Percentiles rank a stretch among this genome's conserved stretches.
Evolutionary conservation across 2,797 vertebrate species (phyloP).

Genomic region (Podargus strigoides): DNA sequence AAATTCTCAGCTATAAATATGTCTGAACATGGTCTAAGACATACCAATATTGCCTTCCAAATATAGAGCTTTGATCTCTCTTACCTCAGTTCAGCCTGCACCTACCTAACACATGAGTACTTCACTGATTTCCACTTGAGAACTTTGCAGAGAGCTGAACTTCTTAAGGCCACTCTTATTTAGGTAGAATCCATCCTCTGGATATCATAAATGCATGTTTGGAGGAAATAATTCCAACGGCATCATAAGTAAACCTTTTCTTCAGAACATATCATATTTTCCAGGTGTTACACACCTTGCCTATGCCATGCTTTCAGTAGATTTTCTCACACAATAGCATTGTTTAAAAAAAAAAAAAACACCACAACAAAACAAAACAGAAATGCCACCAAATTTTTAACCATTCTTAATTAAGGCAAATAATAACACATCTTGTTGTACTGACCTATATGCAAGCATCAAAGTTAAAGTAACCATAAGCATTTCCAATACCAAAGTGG

Average conservation of each 20-base stretch:
- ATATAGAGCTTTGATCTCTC: neutral
- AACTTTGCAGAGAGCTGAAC: neutral
- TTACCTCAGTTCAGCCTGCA: neutral
- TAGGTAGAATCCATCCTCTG: neutral
- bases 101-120: fast-evolving
- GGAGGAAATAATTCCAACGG: neutral
- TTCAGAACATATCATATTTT: too few species aligned
- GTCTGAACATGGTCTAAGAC: neutral
- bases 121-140: neutral
- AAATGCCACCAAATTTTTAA: neutral
- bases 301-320: neutral
- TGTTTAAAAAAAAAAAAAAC: neutral
- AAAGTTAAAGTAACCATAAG: neutral
- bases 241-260: neutral
- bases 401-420: neutral
- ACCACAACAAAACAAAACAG: neutral
- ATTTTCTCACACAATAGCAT: neutral
- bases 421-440: neutral
- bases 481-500: neutral
- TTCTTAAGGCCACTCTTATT: neutral
- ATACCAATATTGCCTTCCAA: neutral
- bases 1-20: neutral
- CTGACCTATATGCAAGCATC: neutral
- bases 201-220: fast-evolving
- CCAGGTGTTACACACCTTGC: neutral